Evolutionary conservation across 2,113 vertebrate species (phyloP), one percentile per base, ranked within the genome.

Genomic region (Phalacrocorax aristotelis): DNA sequence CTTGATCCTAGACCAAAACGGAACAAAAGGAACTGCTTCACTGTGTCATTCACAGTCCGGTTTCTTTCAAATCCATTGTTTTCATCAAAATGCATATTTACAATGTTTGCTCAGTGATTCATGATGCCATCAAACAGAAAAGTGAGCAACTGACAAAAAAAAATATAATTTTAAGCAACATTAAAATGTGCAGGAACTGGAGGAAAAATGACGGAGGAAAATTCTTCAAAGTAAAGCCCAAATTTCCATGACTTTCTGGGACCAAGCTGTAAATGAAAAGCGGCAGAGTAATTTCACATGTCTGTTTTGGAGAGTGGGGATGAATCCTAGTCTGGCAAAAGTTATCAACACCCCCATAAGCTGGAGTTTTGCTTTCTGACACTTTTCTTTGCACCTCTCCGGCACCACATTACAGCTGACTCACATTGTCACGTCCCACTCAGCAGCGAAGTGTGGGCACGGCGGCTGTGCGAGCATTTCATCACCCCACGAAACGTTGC

Each of bases 361-460:
- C 6, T 18, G 52, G 17, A 21, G 20, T 61, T 55, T 38, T 77
- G 7, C 20, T 89, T 86, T 72, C 40, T 68, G 65, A 26, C 3
- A 3, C 40, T 65, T 83, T 68, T 52, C 34, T 34, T 49, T 71
- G 17, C 48, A 46, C 58, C 20, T 77, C 27, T 38, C 23, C 32
- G 25, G 22, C 27, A 13, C 15, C 23, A 5, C 15, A 3, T 30
- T 30, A 13, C 51, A 58, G 21, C 36, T 22, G 42, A 14, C 22
- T 61, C 48, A 10, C 13, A 1, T 10, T 11, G 29, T 26, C 55
- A 29, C 1, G 0, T 32, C 68, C 25, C 3, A 3, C 44, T 22
- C 68, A 19, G 55, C 26, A n/a, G n/a, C 4, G 0, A 57, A 13
- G 17, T 2, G 14, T 15, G 66, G 61, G 23, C 36, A 11, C 1